Evolutionary conservation across 2,888 invertebrate genomes (phyloP).

Genomic region (Cotesia congregata): DNA sequence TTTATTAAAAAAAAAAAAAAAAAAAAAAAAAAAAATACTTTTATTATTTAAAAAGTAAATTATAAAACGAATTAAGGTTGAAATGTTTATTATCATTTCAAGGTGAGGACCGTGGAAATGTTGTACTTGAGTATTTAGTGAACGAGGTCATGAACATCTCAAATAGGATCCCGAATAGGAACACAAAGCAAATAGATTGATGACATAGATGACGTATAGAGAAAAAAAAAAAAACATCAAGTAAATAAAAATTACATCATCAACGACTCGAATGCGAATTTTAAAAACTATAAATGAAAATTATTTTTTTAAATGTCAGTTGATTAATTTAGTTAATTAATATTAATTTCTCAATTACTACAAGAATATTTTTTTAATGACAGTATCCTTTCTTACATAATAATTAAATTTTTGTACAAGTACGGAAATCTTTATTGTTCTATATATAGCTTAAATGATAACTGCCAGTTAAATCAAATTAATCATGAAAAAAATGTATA

Average conservation of each 20-base stretch:
- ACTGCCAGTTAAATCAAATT: background rate
- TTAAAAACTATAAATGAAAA: background rate
- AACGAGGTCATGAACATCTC: constrained; percentile 48
- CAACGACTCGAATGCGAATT: background rate
- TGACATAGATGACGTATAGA: constrained; percentile 34
- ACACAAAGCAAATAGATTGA: constrained; percentile 17
- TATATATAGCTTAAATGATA: constrained; percentile 29
- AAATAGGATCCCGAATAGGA: constrained; percentile 43
- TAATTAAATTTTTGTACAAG: constrained; percentile 49
- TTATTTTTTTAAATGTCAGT: constrained; percentile 24
- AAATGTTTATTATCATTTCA: constrained; percentile 45
- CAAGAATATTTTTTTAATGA: background rate
- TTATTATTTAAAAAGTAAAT: constrained; percentile 16
- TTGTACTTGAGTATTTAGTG: constrained; percentile 6
- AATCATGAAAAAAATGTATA: constrained; percentile 12
- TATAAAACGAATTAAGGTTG: constrained; percentile 15
- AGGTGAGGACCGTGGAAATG: constrained; percentile 44
- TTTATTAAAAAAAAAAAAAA: background rate
- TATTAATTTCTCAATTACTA: constrained; percentile 35
- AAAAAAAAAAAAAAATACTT: constrained; percentile 13
- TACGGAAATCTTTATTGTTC: constrained; percentile 35
- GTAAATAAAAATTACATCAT: constrained; percentile 31
- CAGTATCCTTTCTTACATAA: constrained; percentile 58
- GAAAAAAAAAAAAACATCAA: constrained; percentile 40
- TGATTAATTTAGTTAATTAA: background rate